Base-by-base conservation (phyloP, 2,113 vertebrate genomes). In the Pygoscelis antarcticus region DNA sequence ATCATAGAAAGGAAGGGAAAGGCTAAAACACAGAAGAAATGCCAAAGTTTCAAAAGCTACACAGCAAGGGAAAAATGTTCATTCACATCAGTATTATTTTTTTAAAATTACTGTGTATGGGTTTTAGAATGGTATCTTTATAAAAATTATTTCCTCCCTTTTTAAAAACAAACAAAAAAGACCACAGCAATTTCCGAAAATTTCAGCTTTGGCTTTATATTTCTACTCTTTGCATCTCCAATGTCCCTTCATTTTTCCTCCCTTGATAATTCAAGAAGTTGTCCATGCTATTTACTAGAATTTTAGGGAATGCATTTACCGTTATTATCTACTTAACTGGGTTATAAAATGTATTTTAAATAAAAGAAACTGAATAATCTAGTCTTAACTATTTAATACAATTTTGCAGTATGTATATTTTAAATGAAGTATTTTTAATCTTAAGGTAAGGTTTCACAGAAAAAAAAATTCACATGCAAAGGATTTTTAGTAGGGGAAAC, bases 151-250 rank as follows among this genome's bases (percentile, higher is more conserved):
- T 91, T 96, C 79, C 83, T 42, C 9, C 46, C 57, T 76, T 90
- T 95, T 89, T 5, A 95, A 97, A 98, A 97, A 88, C 80, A 97
- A 97, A 96, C 57, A 1, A 49, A 95, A 87, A 97, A 96, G 84
- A 75, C 60, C 94, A 88, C 76, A 96, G 83, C 55, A 80, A 85
- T 97, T 97, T 94, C 68, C 66, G 1, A 34, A 96, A 89, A 96
- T 87, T 96, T 95, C 87, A 98, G 79, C 77, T 96, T 96, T 87
- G 40, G 8, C 20, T 79, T 84, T 68, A 22, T 90, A 94, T 51
- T 94, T 79, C 44, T 65, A 81, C 30, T 87, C 52, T 42, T 57
- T 82, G 21, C 2, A 4, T 68, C 68, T 96, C 58, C 58, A 78
- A 7, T 32, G 8, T 42, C 65, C 86, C 58, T 97, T 96, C 25